A percentile compares a stretch with the other conserved stretches of the same genome.
phyloP scores from a whole-genome alignment of 1,140 invertebrate species.

The Cardiocondyla obscurior region DNA sequence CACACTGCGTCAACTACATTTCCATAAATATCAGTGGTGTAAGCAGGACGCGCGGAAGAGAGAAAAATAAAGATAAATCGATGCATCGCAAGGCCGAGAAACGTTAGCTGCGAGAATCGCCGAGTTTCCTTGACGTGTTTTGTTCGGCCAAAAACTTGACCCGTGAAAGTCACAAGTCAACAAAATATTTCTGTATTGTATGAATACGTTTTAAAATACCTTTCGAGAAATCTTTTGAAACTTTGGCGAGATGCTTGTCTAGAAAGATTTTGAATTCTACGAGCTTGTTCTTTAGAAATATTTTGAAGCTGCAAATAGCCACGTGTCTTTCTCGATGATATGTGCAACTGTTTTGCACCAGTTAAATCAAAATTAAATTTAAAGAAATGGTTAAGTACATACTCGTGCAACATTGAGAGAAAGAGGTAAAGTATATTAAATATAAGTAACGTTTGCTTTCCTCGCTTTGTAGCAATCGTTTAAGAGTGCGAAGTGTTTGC shows the following conservation, averaged over 20 bases:
- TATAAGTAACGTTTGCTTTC: conserved; percentile 11
- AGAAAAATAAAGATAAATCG: conserved; percentile 13
- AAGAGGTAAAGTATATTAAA: conserved; percentile 3
- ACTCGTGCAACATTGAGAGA: background rate
- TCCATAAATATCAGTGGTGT: conserved; percentile 36
- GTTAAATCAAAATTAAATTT: background rate
- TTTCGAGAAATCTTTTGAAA: background rate
- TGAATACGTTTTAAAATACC: background rate
- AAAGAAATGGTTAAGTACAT: background rate
- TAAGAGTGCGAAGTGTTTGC: conserved; percentile 22
- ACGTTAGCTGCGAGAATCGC: background rate
- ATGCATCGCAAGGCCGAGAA: conserved; percentile 23
- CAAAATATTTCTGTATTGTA: background rate
- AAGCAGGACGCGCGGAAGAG: background rate
- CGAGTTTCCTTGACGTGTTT: background rate
- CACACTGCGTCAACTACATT: conserved; percentile 2
- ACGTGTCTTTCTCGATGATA: background rate
- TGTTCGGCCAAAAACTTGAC: background rate
- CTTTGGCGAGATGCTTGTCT: background rate
- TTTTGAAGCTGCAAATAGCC: background rate
- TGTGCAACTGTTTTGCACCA: background rate
- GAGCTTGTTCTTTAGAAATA: background rate
- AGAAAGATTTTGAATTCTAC: background rate
- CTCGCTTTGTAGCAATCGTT: conserved; percentile 16
- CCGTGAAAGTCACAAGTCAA: background rate